Conservation (phyloP, 1,140 invertebrate genomes). For the Notospermus geniculatus region DNA sequence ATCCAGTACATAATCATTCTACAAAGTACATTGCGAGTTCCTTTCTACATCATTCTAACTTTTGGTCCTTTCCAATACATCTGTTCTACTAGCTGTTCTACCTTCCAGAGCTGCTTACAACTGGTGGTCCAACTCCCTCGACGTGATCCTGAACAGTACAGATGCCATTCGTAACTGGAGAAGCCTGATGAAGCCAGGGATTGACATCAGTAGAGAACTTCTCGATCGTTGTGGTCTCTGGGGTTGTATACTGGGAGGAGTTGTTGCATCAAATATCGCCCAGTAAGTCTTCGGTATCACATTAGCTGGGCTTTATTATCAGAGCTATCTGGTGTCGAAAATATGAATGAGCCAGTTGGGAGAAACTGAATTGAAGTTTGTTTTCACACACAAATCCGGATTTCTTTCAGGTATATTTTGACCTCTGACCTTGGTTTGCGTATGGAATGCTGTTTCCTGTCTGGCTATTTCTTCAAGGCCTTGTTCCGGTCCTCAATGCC, state of each 20-base stretch:
- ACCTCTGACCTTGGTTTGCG: slow-evolving; percentile 46
- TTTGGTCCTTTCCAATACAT: too few relatives aligned
- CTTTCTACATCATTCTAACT: too few relatives aligned
- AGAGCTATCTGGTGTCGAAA: too few relatives aligned
- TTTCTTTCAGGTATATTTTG: slow-evolving; percentile 43
- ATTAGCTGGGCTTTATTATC: too few relatives aligned
- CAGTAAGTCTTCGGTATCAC: too few relatives aligned
- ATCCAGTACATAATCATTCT: too few relatives aligned
- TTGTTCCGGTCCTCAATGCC: slow-evolving; percentile 51
- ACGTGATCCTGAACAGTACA: slow-evolving; percentile 36
- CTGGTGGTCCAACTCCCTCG: slow-evolving; percentile 46
- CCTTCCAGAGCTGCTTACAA: slow-evolving; percentile 41
- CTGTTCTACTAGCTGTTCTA: too few relatives aligned
- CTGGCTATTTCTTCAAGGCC: slow-evolving; percentile 53
- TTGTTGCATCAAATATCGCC: slow-evolving; percentile 53
- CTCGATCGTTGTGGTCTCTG: slow-evolving; percentile 52
- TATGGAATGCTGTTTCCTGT: slow-evolving; percentile 50
- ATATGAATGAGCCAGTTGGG: too few relatives aligned
- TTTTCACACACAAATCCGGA: too few relatives aligned
- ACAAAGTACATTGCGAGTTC: too few relatives aligned
- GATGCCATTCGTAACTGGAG: slow-evolving; percentile 45
- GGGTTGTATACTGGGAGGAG: slow-evolving; percentile 52
- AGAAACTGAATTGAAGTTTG: too few relatives aligned
- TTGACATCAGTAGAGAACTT: slow-evolving; percentile 37
- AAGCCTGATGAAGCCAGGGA: slow-evolving; percentile 19